Conservation (phyloP, 2,888 invertebrate genomes). For the Agrochola macilenta region DNA sequence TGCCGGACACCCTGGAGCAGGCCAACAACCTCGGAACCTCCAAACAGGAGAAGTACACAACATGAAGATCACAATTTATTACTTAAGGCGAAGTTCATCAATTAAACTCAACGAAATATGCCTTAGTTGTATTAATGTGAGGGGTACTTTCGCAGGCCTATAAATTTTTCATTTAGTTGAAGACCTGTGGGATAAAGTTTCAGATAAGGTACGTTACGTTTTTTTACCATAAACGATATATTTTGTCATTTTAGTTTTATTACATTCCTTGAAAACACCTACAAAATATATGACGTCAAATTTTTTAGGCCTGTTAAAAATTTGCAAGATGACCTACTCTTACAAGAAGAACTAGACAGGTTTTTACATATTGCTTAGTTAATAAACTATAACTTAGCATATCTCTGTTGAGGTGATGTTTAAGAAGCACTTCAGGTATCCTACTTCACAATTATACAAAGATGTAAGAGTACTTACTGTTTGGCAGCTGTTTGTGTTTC, state of each 20-base stretch:
- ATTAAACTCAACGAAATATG: not conserved
- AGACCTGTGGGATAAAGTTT: not conserved
- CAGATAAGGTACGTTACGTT: not conserved
- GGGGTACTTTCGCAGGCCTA: too few relatives aligned
- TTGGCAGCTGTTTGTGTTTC: too few relatives aligned
- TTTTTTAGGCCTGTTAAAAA: too few relatives aligned
- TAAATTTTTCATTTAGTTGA: not conserved
- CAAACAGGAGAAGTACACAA: slow-evolving; percentile 28
- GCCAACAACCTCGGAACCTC: slow-evolving; percentile 54
- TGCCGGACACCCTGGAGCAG: slow-evolving; percentile 77
- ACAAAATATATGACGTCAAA: not conserved
- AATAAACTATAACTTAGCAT: too few relatives aligned
- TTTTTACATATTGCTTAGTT: too few relatives aligned
- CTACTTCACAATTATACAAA: too few relatives aligned
- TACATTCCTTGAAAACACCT: not conserved
- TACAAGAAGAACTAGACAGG: too few relatives aligned
- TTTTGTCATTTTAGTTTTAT: slow-evolving; percentile 3
- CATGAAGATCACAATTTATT: not conserved
- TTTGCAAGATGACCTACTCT: too few relatives aligned
- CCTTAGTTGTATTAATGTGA: not conserved
- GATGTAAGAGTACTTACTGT: too few relatives aligned
- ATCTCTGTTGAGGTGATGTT: too few relatives aligned
- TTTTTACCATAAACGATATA: not conserved
- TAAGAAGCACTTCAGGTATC: too few relatives aligned
- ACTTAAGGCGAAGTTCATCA: not conserved